These are phyloP conservation scores for Pampusana beccarii DNA, from an alignment of 2,113 vertebrate genomes.

Conservation along the genomic window DNA sequence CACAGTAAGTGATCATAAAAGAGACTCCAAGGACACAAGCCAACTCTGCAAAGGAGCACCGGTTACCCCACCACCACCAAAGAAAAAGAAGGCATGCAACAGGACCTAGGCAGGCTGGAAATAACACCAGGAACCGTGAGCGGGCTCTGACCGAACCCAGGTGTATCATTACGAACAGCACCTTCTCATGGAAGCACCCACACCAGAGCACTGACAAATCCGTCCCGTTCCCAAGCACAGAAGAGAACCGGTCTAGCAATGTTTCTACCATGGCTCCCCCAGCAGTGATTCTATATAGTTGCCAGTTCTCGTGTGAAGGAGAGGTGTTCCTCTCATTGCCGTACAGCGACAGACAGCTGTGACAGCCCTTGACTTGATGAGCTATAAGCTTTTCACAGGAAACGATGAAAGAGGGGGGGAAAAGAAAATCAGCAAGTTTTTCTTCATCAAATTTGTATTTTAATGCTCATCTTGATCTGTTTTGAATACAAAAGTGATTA, in stretches of 20 bases:
- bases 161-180: not conserved
- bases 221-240: not conserved
- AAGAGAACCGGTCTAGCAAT: accelerated
- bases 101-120: not conserved
- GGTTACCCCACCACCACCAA: not conserved
- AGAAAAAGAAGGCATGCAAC: accelerated
- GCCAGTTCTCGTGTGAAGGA: not conserved
- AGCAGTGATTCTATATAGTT: not conserved
- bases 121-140: not conserved
- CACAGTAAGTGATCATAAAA: not conserved
- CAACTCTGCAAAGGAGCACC: not conserved
- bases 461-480: not conserved
- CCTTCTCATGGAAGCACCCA: not conserved
- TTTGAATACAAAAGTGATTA: constrained; percentile 11
- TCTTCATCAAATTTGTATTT: constrained; percentile 3
- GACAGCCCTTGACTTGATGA: not conserved
- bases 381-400: not conserved
- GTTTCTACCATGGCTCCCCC: not conserved
- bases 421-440: not conserved
- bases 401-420: not conserved
- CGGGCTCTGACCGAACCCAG: not conserved
- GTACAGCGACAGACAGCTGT: not conserved
- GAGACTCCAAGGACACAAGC: not conserved
- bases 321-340: not conserved
- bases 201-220: not conserved